These are phyloP conservation scores for Hedya salicella DNA, from an alignment of 2,888 invertebrate species.

Conservation along the genomic window DNA sequence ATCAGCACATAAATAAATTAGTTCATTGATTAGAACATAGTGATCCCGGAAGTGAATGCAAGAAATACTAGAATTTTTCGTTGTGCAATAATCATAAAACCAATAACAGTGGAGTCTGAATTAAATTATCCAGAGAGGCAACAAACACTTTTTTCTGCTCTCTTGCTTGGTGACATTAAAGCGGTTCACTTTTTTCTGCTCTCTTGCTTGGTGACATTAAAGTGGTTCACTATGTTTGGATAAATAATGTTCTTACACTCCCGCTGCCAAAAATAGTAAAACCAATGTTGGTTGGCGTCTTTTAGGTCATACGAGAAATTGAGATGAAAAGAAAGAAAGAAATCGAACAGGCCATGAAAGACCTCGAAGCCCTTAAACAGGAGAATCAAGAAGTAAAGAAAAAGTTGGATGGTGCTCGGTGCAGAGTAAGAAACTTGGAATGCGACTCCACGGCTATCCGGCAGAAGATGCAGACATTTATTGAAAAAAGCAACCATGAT, in stretches of 20 bases:
- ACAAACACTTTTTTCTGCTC: too few relatives aligned
- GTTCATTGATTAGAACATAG: too few relatives aligned
- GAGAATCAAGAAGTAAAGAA: slow-evolving; percentile 86
- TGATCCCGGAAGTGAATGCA: too few relatives aligned
- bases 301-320: slow-evolving; percentile 77
- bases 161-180: too few relatives aligned
- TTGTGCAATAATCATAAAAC: too few relatives aligned
- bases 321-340: slow-evolving; percentile 85
- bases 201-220: too few relatives aligned
- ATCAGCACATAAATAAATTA: too few relatives aligned
- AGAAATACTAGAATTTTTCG: too few relatives aligned
- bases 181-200: too few relatives aligned
- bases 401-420: slow-evolving; percentile 87
- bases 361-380: slow-evolving; percentile 81
- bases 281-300: slow-evolving; percentile 1
- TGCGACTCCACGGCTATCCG: slow-evolving; percentile 85
- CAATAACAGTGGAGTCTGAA: too few relatives aligned
- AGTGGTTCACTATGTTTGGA: slow-evolving; percentile 21
- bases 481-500: slow-evolving; percentile 87
- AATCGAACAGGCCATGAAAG: slow-evolving; percentile 85
- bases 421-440: slow-evolving; percentile 88
- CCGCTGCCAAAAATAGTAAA: background rate
- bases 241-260: slow-evolving; percentile 6
- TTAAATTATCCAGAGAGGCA: too few relatives aligned
- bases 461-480: slow-evolving; percentile 85